Evolutionary conservation across 2,888 invertebrate genomes (phyloP).

Genomic region (Leptopilina syphax): DNA sequence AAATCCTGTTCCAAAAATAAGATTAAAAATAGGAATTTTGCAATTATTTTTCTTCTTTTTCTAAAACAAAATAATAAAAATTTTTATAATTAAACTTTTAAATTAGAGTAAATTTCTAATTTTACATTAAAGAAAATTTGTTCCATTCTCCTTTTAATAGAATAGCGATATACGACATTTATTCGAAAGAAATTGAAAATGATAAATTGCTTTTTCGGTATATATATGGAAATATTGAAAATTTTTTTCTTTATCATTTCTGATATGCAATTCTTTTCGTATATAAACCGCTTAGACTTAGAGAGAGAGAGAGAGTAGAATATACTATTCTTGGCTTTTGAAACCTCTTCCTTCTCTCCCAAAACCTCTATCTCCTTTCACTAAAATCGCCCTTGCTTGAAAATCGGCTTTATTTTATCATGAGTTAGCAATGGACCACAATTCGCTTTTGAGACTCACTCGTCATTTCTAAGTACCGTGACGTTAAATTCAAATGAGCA

Average conservation of each 20-base stretch:
- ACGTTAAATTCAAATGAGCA: constrained; percentile 39
- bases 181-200: constrained; percentile 4
- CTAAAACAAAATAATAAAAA: no score
- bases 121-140: no score
- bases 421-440: constrained; percentile 33
- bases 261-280: constrained; percentile 19
- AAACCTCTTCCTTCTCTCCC: no score
- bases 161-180: neutral
- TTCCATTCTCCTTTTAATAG: neutral
- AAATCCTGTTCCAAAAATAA: no score
- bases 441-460: constrained; percentile 21
- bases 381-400: neutral
- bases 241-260: constrained; percentile 3
- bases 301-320: neutral
- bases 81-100: no score
- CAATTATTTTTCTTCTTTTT: no score
- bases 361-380: neutral
- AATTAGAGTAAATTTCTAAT: no score
- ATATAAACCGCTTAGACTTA: constrained; percentile 33
- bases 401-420: constrained; percentile 41
- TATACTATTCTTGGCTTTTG: neutral
- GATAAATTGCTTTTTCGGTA: constrained; percentile 10
- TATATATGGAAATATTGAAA: constrained; percentile 17
- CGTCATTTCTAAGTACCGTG: constrained; percentile 13
- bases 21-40: no score